Base-by-base conservation (phyloP, 2,888 invertebrate genomes). In the Physocephala rufipes region DNA sequence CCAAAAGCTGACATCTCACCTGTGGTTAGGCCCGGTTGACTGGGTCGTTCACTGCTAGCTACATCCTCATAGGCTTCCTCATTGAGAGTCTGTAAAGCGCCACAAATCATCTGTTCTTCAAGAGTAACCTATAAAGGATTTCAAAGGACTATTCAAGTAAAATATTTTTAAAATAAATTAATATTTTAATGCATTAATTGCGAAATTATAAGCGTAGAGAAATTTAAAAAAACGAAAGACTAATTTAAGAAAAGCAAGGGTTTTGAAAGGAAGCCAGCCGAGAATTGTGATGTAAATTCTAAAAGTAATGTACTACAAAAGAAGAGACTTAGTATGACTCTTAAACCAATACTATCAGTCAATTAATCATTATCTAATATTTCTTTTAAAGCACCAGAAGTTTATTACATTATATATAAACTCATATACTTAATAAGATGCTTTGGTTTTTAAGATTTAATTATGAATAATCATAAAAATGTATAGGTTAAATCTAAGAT, bases 71-170 rank as follows among this genome's bases (percentile, higher is more conserved):
- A 91, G 9, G 96, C 96, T 87, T 96, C 96, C 87, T 96, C 96
- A 87, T 95, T 96, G 45, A 96, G 88, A 0, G 95, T 95, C 87
- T 96, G 95, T 72, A 96, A 87, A 2, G 96, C 95, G 74, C 96
- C 96, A 86, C 95, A 95, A 77, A 96, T 96, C 95, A 95, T 95
- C 87, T 96, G 95, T 84, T 96, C 96, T 86, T 96, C 96, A 78
- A 96, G 88, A 0, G 96, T 96, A 71, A 96, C 95, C 96, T 96
- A 85, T 24, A 82, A 85, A 58, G 24, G 30, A 43, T 53, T 12
- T 43, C 71, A 59, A 7, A 58, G 4, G 13, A 45, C 19, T 9
- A 28, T 66, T 53, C n/a, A 59, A 64, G 30, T 63, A 47, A 62
- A 16, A 16, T 28, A 12, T 13, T n/a, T 21, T 28, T 47, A 47